Base-by-base conservation (phyloP, 2,113 vertebrate species). In the Hippocampus abdominalis region DNA sequence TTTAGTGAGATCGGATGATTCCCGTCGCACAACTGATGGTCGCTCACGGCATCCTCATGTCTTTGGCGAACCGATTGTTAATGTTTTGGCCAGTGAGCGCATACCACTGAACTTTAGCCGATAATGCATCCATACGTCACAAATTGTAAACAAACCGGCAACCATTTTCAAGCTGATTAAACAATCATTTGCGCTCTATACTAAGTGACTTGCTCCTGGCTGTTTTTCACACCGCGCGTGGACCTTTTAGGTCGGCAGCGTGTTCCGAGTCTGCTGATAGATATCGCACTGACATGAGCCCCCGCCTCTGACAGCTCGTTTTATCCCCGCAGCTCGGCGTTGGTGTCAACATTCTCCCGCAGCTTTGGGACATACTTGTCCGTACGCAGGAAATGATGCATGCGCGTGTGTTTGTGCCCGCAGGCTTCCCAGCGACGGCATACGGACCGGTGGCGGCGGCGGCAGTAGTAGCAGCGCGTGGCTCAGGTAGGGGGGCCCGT, bases 401-500 rank as follows among this genome's bases (percentile, higher is more conserved):
- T 78, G 78, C 78, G 78, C 70, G 69, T 73, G 68, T 82, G 76
- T 88, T 82, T 87, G 81, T 89, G 78, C 76, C 82, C 78, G 84
- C 92, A 99, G 97, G 96, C 92, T 99, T 99, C 74, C 97, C 96
- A 11, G 94, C 93, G 72, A 95, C 97, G 6, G 95, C 96, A 66
- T 98, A 98, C 2, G 95, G 96, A 94, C 97, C 97, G 85, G 96
- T 97, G 92, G 94, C 96, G 1, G 96, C 97, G 0, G 96, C 95
- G 1, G 96, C 96, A 0, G 94, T 96, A 93, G 96, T 96, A 0
- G 97, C 96, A 62, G 95, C 95, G 6, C 94, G 97, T 92, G 96
- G 96, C 94, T 98, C 97, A 99, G 97, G 97, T 98, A 98, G 95
- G 97, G 92, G 92, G 91, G 91, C 92, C 93, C 92, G 88, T 84